Evolutionary conservation across 1,140 invertebrate genomes (phyloP), one percentile per base, ranked within the genome.

Genomic region (Acromyrmex heyeri): DNA sequence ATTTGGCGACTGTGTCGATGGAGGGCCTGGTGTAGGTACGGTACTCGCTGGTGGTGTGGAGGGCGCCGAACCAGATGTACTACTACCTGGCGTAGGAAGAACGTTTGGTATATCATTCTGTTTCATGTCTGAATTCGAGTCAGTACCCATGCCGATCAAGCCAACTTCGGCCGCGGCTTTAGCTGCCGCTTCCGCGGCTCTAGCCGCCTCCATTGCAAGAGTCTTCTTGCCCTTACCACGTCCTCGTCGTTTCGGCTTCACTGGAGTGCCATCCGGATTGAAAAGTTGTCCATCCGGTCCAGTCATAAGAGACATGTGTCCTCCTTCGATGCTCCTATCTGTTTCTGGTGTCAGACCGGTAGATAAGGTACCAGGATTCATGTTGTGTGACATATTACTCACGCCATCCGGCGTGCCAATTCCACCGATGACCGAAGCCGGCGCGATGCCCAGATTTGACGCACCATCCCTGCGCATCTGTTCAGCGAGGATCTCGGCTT

Each of bases 181-280:
- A 0, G 93, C 93, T 3, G 93, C 94, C 10, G 95, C 94, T 64
- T 95, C 94, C 0, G 95, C 95, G 2, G 95, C 94, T 44, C 95
- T 92, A 14, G 94, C 95, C 10, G 95, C 95, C 77, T 96, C 96
- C 83, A 95, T 69, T 2, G 95, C 96, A 12, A 96, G 85, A 10
- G 96, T 96, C 75, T 96, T 96, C 89, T 96, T 96, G n/a, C 96
- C 96, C 34, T 96, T 96, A 18, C 96, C 96, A 2, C 96, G 93
- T 5, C 96, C 96, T 34, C 96, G 90, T 21, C 96, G 88, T 87
- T 96, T 96, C 0, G 96, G 95, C 50, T 94, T 95, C 50, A 94
- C 48, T 5, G 94, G 94, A 0, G 93, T 89, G 8, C 94, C 94
- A 5, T 95, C 94, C 0, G 94, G 94, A 79, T 91, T 92, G 72